Base-by-base conservation (phyloP, 2,797 vertebrate species). In the Coracias cyanogaster region DNA sequence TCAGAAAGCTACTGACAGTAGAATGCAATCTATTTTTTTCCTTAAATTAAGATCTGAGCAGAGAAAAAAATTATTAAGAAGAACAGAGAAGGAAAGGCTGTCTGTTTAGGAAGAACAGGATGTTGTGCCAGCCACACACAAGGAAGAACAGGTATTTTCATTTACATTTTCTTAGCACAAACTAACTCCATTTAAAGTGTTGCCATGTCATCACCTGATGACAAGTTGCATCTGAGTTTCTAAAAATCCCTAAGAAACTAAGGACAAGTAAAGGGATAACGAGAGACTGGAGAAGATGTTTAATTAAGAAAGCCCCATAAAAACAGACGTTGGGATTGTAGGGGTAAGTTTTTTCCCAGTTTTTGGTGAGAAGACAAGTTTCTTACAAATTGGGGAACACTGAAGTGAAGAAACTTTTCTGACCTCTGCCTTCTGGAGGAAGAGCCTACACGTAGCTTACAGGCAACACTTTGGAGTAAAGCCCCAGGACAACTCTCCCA, bases 361-460 rank as follows among this genome's bases (percentile, higher is more conserved):
- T 66, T 62, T 66, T 49, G 9, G 3, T 41, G 29, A 29, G 31
- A 72, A 71, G 31, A 37, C 2, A 17, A 25, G 16, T 18, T 82
- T 37, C 21, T 22, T 11, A 41, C 31, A 31, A 3, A 62, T 46
- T 62, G 13, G 20, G 25, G 39, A 37, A 26, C 5, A 1, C 7
- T 17, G 2, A 81, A 46, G 9, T 6, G 8, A 58, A 82, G 12
- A 41, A 45, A 1, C 3, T 39, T 70, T 73, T 25, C 41, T 35
- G 58, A 43, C 7, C 6, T 71, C 81, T 35, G 6, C 24, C 7
- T 64, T n/a, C 17, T 54, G 22, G 0, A 7, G 22, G 45, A 78
- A 28, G 37, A 79, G 3, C 7, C 46, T 13, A 12, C 21, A 5
- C 0, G 0, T 5, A 7, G 7, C 12, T 69, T 19, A 9, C 6